Conservation (phyloP, 1,140 invertebrate genomes). For the Bombus confusus region DNA sequence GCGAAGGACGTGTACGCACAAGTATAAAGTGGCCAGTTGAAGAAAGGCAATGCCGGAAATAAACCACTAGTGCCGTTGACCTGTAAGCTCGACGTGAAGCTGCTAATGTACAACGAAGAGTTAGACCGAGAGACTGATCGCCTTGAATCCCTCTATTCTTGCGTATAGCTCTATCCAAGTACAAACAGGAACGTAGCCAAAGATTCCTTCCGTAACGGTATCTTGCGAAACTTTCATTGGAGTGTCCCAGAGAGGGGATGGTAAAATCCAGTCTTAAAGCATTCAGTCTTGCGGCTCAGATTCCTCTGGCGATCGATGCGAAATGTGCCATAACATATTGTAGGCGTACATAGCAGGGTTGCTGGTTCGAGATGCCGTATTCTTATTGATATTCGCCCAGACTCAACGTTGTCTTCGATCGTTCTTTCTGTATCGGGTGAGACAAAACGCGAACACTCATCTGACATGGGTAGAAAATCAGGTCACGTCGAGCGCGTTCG, state of each 20-base stretch:
- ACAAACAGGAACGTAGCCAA: conserved; percentile 19
- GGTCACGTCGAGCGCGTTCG: conserved; percentile 19
- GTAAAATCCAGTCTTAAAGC: conserved; percentile 15
- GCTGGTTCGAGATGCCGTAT: background rate
- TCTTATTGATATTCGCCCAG: background rate
- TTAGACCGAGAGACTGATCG: background rate
- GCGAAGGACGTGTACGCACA: conserved; percentile 62
- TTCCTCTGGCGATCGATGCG: conserved; percentile 8
- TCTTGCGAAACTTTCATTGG: conserved; percentile 41
- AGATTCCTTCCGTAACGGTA: conserved; percentile 43
- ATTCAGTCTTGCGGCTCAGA: conserved; percentile 7
- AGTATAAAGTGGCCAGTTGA: conserved; percentile 53
- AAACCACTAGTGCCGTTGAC: conserved; percentile 79
- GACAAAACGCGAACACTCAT: background rate
- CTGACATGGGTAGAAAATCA: conserved; percentile 15
- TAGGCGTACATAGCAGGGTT: background rate
- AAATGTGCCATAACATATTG: conserved; percentile 17
- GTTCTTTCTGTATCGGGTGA: too few species aligned
- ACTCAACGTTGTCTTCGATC: conserved; percentile 8
- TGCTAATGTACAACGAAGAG: conserved; percentile 4
- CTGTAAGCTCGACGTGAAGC: conserved; percentile 51
- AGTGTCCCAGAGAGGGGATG: conserved; percentile 14
- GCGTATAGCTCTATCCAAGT: background rate
- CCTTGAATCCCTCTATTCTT: conserved; percentile 7
- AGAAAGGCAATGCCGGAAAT: conserved; percentile 80